phyloP scores from a whole-genome alignment of 2,888 invertebrate genomes.

The Agrotis exclamationis region DNA sequence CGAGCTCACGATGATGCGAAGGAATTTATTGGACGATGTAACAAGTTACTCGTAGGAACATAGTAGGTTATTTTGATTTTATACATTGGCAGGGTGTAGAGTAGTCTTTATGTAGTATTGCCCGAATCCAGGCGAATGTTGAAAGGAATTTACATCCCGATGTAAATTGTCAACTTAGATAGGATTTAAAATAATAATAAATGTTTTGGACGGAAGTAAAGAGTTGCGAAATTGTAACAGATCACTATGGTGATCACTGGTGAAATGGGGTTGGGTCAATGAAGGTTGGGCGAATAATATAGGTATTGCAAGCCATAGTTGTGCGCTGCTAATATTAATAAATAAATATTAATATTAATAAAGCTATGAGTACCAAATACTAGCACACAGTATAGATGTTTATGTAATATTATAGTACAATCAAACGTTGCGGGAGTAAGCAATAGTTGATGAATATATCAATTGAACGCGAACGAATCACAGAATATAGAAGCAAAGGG shows the following conservation, averaged over 20 bases:
- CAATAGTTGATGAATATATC: constrained; percentile 42
- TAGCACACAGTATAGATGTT: constrained; percentile 12
- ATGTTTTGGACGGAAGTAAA: neutral
- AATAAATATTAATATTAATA: too few relatives aligned
- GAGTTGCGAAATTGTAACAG: neutral
- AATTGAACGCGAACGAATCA: constrained; percentile 28
- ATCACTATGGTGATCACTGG: neutral
- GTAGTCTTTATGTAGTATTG: neutral
- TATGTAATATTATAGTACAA: constrained; percentile 21
- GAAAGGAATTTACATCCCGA: neutral
- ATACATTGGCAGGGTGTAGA: too few relatives aligned
- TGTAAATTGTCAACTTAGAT: neutral
- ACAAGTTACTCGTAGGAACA: too few relatives aligned
- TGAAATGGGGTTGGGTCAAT: too few relatives aligned
- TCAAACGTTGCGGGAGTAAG: constrained; percentile 34
- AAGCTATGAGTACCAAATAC: neutral
- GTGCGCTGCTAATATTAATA: neutral
- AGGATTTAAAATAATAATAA: neutral
- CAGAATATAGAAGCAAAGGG: constrained; percentile 26
- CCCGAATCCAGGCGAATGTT: too few relatives aligned
- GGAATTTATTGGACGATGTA: constrained; percentile 7
- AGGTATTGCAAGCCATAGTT: too few relatives aligned
- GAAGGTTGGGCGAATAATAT: too few relatives aligned
- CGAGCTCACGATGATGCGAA: constrained; percentile 4
- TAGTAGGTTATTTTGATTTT: too few relatives aligned